A percentile compares a stretch with the other conserved stretches of the same genome.
phyloP scores from a whole-genome alignment of 2,888 invertebrate genomes.

The Tinea pellionella region DNA sequence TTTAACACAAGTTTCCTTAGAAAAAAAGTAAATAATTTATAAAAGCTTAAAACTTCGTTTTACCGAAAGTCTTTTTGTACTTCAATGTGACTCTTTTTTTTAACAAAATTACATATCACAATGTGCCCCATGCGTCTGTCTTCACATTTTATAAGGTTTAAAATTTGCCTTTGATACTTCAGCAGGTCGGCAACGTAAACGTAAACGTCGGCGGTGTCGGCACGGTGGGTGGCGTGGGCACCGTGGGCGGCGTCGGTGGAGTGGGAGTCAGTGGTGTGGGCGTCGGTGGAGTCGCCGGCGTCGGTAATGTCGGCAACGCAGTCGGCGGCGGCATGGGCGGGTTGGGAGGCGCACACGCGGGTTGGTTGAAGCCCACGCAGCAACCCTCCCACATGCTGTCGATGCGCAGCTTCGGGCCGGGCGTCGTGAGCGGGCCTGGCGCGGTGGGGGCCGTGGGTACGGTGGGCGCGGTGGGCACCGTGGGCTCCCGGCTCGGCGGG shows the following conservation, averaged over 20 bases:
- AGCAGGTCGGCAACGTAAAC: constrained; percentile 17
- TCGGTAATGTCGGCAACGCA: constrained; percentile 36
- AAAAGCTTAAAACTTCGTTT: too few species aligned
- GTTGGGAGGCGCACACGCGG: constrained; percentile 57
- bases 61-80: too few species aligned
- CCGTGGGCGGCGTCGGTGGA: constrained; percentile 28
- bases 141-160: too few species aligned
- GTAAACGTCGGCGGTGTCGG: constrained; percentile 28
- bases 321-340: constrained; percentile 34
- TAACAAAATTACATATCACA: background rate
- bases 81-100: too few species aligned
- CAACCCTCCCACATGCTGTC: constrained; percentile 53
- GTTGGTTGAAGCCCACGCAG: constrained; percentile 66
- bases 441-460: constrained; percentile 20
- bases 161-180: background rate
- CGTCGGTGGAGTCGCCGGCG: constrained; percentile 33
- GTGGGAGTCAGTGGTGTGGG: constrained; percentile 34
- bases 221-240: constrained; percentile 32
- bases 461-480: constrained; percentile 24
- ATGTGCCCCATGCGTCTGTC: too few species aligned
- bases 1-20: too few species aligned
- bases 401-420: constrained; percentile 67
- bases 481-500: constrained; percentile 39
- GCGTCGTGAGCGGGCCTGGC: constrained; percentile 36
- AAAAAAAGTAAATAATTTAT: too few species aligned